phyloP scores from a whole-genome alignment of 2,797 vertebrate genomes.

The Eulemur albifrons region DNA sequence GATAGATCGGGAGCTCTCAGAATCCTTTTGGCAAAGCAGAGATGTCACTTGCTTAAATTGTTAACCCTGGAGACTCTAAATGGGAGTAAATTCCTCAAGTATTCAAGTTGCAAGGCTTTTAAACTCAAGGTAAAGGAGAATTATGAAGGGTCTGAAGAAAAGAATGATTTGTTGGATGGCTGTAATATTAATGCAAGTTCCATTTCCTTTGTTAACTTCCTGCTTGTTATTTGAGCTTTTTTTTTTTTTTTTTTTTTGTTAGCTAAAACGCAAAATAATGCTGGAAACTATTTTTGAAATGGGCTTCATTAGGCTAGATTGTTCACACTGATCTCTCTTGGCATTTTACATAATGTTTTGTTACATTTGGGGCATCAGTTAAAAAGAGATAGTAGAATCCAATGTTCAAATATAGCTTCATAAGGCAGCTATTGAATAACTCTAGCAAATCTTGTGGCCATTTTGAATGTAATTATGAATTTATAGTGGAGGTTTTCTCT shows the following conservation, averaged over 20 bases:
- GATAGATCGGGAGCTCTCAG: background rate
- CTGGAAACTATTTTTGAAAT: background rate
- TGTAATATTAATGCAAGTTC: background rate
- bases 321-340: background rate
- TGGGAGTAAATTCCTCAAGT: background rate
- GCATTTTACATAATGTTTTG: background rate
- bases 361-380: background rate
- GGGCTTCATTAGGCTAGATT: background rate
- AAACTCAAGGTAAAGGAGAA: background rate
- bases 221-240: background rate
- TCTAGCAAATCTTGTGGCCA: background rate
- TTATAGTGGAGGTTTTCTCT: background rate
- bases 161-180: background rate
- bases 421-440: background rate
- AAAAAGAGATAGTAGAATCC: background rate
- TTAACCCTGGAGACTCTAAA: background rate
- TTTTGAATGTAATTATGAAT: background rate
- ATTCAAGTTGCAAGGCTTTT: background rate
- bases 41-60: background rate
- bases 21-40: background rate
- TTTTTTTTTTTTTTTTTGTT: background rate
- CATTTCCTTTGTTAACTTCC: background rate
- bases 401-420: background rate
- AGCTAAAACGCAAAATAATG: background rate
- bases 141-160: background rate